Evolutionary conservation across 2,888 invertebrate species (phyloP), one percentile per base, ranked within the genome.

Genomic region (Craniophora ligustri): DNA sequence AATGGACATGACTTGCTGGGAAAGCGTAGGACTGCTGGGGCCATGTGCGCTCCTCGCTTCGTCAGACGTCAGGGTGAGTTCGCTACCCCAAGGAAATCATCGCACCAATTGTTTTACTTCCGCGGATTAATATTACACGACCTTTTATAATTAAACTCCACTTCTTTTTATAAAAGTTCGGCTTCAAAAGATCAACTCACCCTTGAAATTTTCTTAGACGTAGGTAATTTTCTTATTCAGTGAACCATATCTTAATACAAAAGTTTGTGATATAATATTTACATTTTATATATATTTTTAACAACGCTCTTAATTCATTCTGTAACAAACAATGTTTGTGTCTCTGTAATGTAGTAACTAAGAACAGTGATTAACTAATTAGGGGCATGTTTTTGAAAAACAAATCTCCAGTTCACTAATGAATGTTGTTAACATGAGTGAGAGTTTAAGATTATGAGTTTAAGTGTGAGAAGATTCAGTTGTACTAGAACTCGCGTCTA

Each of bases 1-100:
- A 72, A 76, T 83, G 85, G 85, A 84, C 72, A 94, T 94, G 94
- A 93, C 94, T 85, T 94, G 94, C 86, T 94, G 94, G 94, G 93
- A 94, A 71, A 93, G 89, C 66, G 92, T 93, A 85, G 92, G 93
- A 75, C 87, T 93, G 61, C 87, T 93, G 81, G 93, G 93, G 68
- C 94, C 94, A 64, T 93, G 94, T 81, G 92, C 94, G 77, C 89
- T 93, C 49, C 93, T 94, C 48, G 84, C 93, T 61, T 89, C 93
- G 48, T 89, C 93, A 54, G 92, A 91, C 75, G 83, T 86, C 83
- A 87, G 91, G 91, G 93, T 93, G 90, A 92, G 93, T 93, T 76
- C 63, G 63, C 54, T 61, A 64, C 69, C 66, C 74, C 67, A 53
- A 54, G 36, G 50, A 50, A 63, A 65, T 54, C 35, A 48, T 58